A percentile compares a stretch with the other conserved stretches of the same genome.
These are phyloP conservation scores for Drosophila carrolli DNA, from an alignment of 1,140 invertebrate genomes.

Conservation along the genomic window DNA sequence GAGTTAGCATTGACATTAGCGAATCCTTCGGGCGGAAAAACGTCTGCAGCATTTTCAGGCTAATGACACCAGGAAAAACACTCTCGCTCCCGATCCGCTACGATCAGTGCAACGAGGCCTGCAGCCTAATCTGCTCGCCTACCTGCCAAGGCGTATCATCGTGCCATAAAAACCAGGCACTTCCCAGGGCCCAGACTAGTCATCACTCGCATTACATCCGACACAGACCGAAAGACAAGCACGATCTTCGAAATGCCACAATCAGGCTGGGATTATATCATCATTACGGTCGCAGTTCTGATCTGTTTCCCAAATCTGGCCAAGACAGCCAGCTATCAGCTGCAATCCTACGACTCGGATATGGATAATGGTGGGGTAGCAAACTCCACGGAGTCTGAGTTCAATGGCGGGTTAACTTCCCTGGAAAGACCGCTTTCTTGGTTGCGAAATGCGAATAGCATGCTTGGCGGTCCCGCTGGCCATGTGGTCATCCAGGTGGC, in stretches of 20 bases:
- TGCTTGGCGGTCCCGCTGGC: conserved; percentile 85
- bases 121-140: conserved; percentile 43
- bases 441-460: conserved; percentile 85
- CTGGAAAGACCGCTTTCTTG: conserved; percentile 80
- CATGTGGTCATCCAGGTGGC: conserved; percentile 88
- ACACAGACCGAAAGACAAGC: conserved; percentile 48
- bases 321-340: conserved; percentile 44
- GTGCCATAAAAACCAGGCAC: conserved; percentile 55
- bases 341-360: conserved; percentile 28
- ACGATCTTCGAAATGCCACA: conserved; percentile 65
- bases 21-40: conserved; percentile 67
- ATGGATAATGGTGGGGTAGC: conserved; percentile 1
- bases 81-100: conserved; percentile 52
- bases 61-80: conserved; percentile 82
- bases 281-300: conserved; percentile 9
- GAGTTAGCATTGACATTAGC: conserved; percentile 55
- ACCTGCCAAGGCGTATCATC: conserved; percentile 62
- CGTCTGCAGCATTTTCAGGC: conserved; percentile 63
- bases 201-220: conserved; percentile 42
- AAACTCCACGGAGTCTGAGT: conserved; percentile 11
- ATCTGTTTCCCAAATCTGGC: background rate
- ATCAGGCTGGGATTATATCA: conserved; percentile 39
- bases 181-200: conserved; percentile 45
- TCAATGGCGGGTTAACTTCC: background rate
- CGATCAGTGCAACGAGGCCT: conserved; percentile 68